phyloP scores from a whole-genome alignment of 2,888 invertebrate species.

The Dicycla oo region DNA sequence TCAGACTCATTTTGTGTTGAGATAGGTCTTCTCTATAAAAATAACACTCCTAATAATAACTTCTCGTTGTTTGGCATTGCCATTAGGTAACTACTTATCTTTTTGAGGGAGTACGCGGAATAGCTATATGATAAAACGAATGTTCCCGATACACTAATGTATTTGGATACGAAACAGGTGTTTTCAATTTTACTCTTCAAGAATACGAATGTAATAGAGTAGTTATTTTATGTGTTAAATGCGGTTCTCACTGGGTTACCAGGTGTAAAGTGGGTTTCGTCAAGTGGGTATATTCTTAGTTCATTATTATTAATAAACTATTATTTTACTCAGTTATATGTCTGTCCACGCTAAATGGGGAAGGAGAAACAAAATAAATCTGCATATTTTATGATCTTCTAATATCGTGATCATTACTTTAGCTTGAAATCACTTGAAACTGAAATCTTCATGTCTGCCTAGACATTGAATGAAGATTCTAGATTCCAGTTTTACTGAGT shows the following conservation, averaged over 20 bases:
- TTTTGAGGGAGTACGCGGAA: neutral
- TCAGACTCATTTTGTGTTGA: too few relatives aligned
- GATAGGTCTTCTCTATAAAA: too few relatives aligned
- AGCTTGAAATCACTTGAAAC: neutral
- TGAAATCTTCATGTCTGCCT: neutral
- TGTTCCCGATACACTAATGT: slow-evolving; percentile 62
- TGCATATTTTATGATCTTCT: neutral
- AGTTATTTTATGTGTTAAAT: slow-evolving; percentile 41
- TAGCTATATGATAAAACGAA: slow-evolving; percentile 54
- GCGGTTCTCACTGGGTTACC: slow-evolving; percentile 31
- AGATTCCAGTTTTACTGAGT: neutral
- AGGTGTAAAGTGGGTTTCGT: slow-evolving; percentile 11
- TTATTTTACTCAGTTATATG: slow-evolving; percentile 2
- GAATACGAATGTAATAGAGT: slow-evolving; percentile 39
- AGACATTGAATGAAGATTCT: neutral
- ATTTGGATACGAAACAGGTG: slow-evolving; percentile 61
- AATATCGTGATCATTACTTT: neutral
- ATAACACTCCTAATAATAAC: too few relatives aligned
- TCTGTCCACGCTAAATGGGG: slow-evolving; percentile 9
- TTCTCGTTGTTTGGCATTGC: too few relatives aligned
- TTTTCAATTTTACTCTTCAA: slow-evolving; percentile 40
- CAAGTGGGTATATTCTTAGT: slow-evolving; percentile 8
- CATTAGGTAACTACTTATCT: neutral
- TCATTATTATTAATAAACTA: slow-evolving; percentile 25
- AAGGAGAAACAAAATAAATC: neutral